phyloP scores from a whole-genome alignment of 2,797 vertebrate species.

The Poliocrania exsul region DNA sequence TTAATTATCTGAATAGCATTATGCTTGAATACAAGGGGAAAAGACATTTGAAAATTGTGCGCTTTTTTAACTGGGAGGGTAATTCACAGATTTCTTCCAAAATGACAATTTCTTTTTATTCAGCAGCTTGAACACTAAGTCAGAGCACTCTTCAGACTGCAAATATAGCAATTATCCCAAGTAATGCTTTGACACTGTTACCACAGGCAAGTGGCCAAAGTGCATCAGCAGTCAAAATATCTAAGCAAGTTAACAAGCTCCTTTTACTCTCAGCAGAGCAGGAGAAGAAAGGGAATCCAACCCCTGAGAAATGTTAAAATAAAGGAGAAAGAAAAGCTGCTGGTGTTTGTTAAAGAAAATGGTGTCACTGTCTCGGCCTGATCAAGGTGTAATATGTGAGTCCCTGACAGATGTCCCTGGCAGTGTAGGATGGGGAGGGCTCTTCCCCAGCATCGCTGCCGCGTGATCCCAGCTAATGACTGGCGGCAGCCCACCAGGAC shows the following conservation, averaged over 20 bases:
- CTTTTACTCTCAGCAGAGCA: slow-evolving; percentile 87
- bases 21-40: slow-evolving; percentile 41
- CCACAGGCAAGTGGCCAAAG: slow-evolving; percentile 97
- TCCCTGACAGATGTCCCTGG: slow-evolving; percentile 74
- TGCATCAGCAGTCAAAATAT: slow-evolving; percentile 94
- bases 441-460: slow-evolving; percentile 70
- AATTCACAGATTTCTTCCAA: slow-evolving; percentile 94
- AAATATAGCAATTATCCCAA: slow-evolving; percentile 98
- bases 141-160: slow-evolving; percentile 91
- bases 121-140: slow-evolving; percentile 89
- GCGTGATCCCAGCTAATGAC: slow-evolving; percentile 84
- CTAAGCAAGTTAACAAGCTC: slow-evolving; percentile 97
- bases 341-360: slow-evolving; percentile 90
- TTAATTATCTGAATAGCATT: slow-evolving; percentile 36
- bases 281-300: slow-evolving; percentile 88
- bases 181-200: slow-evolving; percentile 96
- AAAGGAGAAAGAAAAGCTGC: slow-evolving; percentile 78
- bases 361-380: slow-evolving; percentile 80
- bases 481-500: slow-evolving; percentile 72
- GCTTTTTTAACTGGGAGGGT: slow-evolving; percentile 87
- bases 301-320: slow-evolving; percentile 88
- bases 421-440: slow-evolving; percentile 68
- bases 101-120: slow-evolving; percentile 92
- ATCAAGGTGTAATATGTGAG: slow-evolving; percentile 87
- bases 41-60: slow-evolving; percentile 78